Percentiles rank a stretch among this genome's conserved stretches.
phyloP scores from a whole-genome alignment of 2,113 vertebrate genomes.

The Tetrao urogallus region DNA sequence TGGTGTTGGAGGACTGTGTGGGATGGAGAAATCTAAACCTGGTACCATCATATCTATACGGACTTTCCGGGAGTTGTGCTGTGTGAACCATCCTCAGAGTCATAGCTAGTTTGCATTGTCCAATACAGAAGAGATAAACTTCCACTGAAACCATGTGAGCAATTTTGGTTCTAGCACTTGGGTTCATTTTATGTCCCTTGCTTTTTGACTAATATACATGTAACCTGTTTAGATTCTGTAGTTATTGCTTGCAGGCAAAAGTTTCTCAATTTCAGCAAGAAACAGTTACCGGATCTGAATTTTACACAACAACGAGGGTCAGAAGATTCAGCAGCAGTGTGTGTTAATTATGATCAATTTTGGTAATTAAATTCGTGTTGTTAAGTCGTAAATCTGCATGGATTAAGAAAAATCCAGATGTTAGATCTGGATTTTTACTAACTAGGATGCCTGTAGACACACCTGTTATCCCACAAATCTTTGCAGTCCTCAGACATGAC shows the following conservation, averaged over 20 bases:
- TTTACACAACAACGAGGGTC: background rate
- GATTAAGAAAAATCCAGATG: constrained; percentile 24
- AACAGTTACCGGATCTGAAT: background rate
- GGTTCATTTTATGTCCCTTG: background rate
- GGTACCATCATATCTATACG: background rate
- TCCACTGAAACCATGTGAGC: background rate
- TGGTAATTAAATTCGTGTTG: background rate
- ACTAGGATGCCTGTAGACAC: background rate
- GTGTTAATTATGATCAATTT: constrained; percentile 10
- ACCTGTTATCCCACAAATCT: constrained; percentile 23
- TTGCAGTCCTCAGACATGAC: background rate
- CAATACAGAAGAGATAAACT: background rate
- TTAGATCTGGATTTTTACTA: constrained; percentile 2
- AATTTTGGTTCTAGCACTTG: background rate
- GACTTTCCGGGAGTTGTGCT: background rate
- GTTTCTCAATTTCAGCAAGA: background rate
- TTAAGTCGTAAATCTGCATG: background rate
- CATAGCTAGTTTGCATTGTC: background rate
- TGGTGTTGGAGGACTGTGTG: background rate
- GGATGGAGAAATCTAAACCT: background rate
- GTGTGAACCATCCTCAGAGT: background rate
- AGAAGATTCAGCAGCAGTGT: background rate
- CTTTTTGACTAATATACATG: background rate
- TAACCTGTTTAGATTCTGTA: background rate
- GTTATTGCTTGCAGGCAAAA: background rate